phyloP scores from a whole-genome alignment of 2,797 vertebrate genomes.

The Danio albolineatus region DNA sequence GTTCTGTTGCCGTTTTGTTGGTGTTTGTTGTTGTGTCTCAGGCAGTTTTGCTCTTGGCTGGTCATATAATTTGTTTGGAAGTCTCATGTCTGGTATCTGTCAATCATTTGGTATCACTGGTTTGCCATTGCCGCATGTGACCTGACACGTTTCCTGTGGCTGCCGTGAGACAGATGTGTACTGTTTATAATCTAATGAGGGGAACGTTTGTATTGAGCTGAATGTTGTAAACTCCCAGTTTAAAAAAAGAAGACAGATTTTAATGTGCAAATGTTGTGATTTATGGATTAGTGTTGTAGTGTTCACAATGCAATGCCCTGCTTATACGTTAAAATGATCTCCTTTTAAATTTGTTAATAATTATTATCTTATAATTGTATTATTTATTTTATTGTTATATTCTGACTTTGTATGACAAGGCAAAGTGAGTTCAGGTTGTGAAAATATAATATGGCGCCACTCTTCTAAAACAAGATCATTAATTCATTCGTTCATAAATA shows the following conservation, averaged over 20 bases:
- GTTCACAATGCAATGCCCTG: too few species aligned
- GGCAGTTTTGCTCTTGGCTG: constrained; percentile 25
- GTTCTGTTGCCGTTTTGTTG: constrained; percentile 41
- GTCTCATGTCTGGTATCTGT: constrained; percentile 55
- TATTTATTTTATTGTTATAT: background rate
- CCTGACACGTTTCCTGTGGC: constrained; percentile 64
- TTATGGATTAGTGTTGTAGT: constrained; percentile 3
- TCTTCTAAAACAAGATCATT: too few species aligned
- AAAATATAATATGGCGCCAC: background rate
- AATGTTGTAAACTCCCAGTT: background rate
- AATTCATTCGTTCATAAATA: too few species aligned
- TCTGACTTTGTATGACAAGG: background rate
- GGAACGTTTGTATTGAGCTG: background rate
- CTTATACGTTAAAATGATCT: too few species aligned
- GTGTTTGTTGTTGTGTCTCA: constrained; percentile 1
- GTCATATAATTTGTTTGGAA: background rate
- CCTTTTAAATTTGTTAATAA: too few species aligned
- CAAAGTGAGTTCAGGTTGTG: background rate
- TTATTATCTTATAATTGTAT: background rate
- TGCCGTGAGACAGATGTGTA: constrained; percentile 65
- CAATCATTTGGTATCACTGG: constrained; percentile 69
- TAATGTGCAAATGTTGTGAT: constrained; percentile 25
- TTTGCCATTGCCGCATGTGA: constrained; percentile 61
- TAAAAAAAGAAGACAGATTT: background rate
- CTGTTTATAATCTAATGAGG: constrained; percentile 39